Conservation (phyloP, 2,113 vertebrate species). For the Pantherophis guttatus region DNA sequence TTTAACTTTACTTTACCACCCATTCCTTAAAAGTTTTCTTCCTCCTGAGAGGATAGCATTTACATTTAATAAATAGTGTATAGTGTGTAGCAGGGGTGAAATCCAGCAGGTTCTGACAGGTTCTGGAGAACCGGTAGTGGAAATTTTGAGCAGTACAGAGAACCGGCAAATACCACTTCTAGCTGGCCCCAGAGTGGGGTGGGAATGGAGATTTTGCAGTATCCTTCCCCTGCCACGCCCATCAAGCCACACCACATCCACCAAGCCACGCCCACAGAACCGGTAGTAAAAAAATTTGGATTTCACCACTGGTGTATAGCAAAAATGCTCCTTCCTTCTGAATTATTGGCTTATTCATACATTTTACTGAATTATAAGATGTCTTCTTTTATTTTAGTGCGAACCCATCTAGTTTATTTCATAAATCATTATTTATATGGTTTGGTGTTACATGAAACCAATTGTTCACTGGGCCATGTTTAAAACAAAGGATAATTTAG, state of each 20-base stretch:
- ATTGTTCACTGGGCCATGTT: neutral
- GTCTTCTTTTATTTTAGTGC: neutral
- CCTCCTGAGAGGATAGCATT: neutral
- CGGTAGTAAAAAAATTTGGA: too few species aligned
- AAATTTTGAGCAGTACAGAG: too few species aligned
- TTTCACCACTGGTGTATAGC: neutral
- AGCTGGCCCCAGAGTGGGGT: too few species aligned
- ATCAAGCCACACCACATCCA: too few species aligned
- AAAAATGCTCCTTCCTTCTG: neutral
- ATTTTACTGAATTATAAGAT: neutral
- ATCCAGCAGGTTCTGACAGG: too few species aligned
- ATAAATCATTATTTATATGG: neutral
- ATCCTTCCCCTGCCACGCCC: too few species aligned
- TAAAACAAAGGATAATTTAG: neutral
- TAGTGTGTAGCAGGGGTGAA: neutral
- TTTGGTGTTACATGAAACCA: neutral
- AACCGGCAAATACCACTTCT: too few species aligned
- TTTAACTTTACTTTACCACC: too few species aligned
- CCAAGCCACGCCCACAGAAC: too few species aligned
- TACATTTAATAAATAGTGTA: neutral
- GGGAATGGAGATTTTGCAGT: too few species aligned
- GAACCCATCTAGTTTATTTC: neutral
- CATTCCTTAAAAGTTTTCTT: neutral
- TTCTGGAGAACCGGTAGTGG: too few species aligned
- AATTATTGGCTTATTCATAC: neutral